A percentile compares a stretch with the other conserved stretches of the same genome.
phyloP scores from a whole-genome alignment of 2,113 vertebrate species.

The Oriolus oriolus region DNA sequence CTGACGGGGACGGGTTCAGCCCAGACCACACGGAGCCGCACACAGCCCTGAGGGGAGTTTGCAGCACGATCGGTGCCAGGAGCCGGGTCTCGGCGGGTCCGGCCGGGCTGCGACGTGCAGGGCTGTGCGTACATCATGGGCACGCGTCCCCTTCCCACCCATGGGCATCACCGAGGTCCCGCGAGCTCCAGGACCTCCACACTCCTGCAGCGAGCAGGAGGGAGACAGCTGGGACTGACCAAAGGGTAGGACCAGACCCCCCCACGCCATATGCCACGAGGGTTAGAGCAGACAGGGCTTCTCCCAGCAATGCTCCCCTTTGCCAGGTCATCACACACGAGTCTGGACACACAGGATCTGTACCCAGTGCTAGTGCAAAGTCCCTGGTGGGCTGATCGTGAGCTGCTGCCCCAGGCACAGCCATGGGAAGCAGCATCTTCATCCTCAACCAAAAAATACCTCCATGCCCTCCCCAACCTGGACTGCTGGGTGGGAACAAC shows the following conservation, averaged over 20 bases:
- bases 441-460: not conserved
- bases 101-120: accelerated
- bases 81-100: accelerated
- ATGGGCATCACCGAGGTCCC: accelerated
- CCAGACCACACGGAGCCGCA: not conserved
- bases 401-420: not conserved
- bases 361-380: not conserved
- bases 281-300: not conserved
- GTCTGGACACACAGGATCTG: not conserved
- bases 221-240: accelerated
- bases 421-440: not conserved
- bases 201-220: accelerated
- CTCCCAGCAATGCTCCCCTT: accelerated
- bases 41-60: not conserved
- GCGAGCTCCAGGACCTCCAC: accelerated
- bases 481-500: not conserved
- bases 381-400: accelerated
- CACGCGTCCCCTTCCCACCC: accelerated
- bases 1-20: not conserved
- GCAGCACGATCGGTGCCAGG: not conserved
- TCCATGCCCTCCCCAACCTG: not conserved
- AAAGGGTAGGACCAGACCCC: accelerated
- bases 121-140: accelerated
- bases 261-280: accelerated
- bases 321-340: accelerated